Conservation (phyloP, 2,888 invertebrate genomes). For the Ochropleura leucogaster region DNA sequence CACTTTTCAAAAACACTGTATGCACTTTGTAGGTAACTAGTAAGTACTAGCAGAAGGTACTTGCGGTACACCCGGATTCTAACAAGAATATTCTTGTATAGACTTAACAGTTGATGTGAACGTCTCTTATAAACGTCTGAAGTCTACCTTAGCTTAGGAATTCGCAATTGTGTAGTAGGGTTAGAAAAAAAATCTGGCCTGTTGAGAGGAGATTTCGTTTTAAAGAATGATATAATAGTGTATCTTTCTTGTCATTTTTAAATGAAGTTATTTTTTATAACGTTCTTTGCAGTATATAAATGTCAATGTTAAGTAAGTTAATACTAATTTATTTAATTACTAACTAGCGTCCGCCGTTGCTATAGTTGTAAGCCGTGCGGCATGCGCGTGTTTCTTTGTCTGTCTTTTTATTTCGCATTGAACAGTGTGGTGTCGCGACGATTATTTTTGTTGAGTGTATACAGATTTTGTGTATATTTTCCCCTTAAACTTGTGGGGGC, state of each 20-base stretch:
- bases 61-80: conserved; percentile 40
- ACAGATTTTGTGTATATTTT: no score
- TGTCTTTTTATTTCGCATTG: no score
- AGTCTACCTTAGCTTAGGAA: conserved; percentile 73
- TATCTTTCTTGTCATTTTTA: neutral
- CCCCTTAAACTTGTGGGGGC: no score
- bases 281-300: no score
- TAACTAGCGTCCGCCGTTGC: no score
- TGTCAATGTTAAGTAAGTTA: no score
- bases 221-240: neutral
- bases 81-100: conserved; percentile 75
- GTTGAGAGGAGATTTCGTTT: neutral
- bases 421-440: no score
- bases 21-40: conserved; percentile 21
- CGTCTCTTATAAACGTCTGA: conserved; percentile 84
- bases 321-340: no score
- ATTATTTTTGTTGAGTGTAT: no score
- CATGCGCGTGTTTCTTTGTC: no score
- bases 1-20: conserved; percentile 36
- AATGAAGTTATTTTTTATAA: neutral
- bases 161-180: conserved; percentile 82
- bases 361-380: no score
- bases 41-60: conserved; percentile 18
- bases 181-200: conserved; percentile 69
- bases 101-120: conserved; percentile 39